phyloP scores from a whole-genome alignment of 1,140 invertebrate genomes.

The Drosophila jambulina region DNA sequence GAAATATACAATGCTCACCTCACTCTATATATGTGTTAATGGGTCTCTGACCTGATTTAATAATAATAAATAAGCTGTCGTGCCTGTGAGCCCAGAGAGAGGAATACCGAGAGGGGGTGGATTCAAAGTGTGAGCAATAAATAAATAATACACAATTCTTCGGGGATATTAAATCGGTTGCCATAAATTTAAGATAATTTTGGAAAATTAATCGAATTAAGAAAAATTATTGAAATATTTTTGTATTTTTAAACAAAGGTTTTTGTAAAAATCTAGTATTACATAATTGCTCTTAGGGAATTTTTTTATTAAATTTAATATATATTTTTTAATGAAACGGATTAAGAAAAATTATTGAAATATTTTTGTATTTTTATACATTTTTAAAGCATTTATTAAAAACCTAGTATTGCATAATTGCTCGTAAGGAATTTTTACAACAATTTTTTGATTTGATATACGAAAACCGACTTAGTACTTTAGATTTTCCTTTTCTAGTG shows the following conservation, averaged over 20 bases:
- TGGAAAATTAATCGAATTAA: neutral
- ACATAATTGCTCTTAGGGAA: too few relatives aligned
- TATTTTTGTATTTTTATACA: too few relatives aligned
- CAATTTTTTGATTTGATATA: neutral
- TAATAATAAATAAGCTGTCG: conserved; percentile 78
- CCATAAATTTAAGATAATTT: neutral
- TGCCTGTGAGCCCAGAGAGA: conserved; percentile 34
- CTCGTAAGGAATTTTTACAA: neutral
- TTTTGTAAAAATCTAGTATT: neutral
- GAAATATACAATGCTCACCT: conserved; percentile 35
- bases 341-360: neutral
- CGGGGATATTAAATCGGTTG: neutral
- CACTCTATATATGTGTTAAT: conserved; percentile 76
- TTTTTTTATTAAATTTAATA: too few relatives aligned
- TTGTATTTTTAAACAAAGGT: too few relatives aligned
- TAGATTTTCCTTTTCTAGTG: too few relatives aligned
- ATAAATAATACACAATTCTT: conserved; percentile 11
- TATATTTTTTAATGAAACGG: too few relatives aligned
- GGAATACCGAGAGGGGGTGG: neutral
- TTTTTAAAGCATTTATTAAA: too few relatives aligned
- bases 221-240: neutral
- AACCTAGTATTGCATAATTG: neutral
- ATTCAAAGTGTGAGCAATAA: conserved; percentile 33
- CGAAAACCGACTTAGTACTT: neutral
- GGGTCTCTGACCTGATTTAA: conserved; percentile 84